Base-by-base conservation (phyloP, 2,113 vertebrate species). In the Tragelaphus strepsiceros region DNA sequence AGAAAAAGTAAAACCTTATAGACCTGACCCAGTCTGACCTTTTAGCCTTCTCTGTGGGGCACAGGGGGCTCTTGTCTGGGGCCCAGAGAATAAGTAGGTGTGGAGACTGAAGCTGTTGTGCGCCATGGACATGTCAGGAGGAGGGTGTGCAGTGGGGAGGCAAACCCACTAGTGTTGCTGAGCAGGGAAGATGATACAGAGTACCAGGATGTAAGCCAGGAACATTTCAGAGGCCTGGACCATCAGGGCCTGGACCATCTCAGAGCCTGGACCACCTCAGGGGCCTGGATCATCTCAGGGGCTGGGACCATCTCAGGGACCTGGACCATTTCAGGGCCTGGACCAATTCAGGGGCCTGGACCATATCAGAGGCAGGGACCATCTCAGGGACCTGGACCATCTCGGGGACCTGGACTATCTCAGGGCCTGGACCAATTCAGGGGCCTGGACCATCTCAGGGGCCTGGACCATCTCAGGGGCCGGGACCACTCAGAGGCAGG, bases 261-360 rank as follows among this genome's bases (percentile, higher is more conserved):
- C 62, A 32, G 4, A 14, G 0, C 61, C 28, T 62, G 61, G 30
- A 32, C 6, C 30, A 62, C 7, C 14, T 64, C 14, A 62, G 28
- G 0, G 28, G 2, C 30, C 15, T 17, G 62, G 62, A 64, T 0
- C 30, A 8, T 32, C 15, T 64, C 30, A 17, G 62, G 0, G 30
- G 0, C 15, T 11, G 10, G 46, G 58, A 26, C 24, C 24, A 26
- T 61, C 58, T 26, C 10, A 12, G 6, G 0, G 28, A 1, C 30
- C 30, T 16, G 30, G 61, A 64, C 30, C 61, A 8, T 64, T 14
- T 64, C 30, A 16, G 61, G 0, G 3, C 28, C 28, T 62, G 61
- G 61, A 64, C 14, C 61, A 16, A 7, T 1, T n/a, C 7, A 19
- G 64, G 1, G 64, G 0, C 64, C 17, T n/a, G 32, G 62, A 67